Base-by-base conservation (phyloP, 2,888 invertebrate species). In the Tipula lateralis region DNA sequence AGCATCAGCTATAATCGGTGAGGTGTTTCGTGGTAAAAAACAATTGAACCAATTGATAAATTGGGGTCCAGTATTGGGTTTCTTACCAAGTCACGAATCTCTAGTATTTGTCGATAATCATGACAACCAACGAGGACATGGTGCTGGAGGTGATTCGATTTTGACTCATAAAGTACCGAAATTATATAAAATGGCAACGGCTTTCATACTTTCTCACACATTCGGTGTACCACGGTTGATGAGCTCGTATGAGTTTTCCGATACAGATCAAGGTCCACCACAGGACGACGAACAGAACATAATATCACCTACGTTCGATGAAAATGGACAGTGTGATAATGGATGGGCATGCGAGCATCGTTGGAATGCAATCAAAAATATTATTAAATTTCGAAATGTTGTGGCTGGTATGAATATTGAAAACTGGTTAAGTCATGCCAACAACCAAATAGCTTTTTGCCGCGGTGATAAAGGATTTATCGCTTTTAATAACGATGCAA, bases 51-150 rank as follows among this genome's bases (percentile, higher is more conserved):
- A 83, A 7, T 83, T 83, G 13, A 19, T 19, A 1, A 39, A 91
- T 91, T 91, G 91, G 9, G 93, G 94, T 34, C 88, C 91, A 1
- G 89, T 88, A n/a, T 94, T 95, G 94, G 91, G 91, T 66, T 91
- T 95, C n/a, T 87, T 94, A 0, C 89, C 92, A 29, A 91, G 91
- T 0, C 87, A 87, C 0, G 92, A 93, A 85, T 92, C 95, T 3
- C 87, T 96, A 0, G 92, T 94, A 13, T 96, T 96, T 88, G 92
- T 96, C 84, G 96, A 96, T 88, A 97, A 97, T 89, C 97, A 97
- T 88, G 97, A 97, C 89, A 95, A 94, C 88, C 96, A 96, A 88
- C 91, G 97, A 88, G 94, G 93, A 4, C 92, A 93, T 86, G 93
- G 93, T 81, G 93, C 92, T 82, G 90, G 89, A 4, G 92, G 92